A percentile compares a stretch with the other conserved stretches of the same genome.
phyloP scores from a whole-genome alignment of 2,113 vertebrate genomes.

The Cephalophus harveyi region DNA sequence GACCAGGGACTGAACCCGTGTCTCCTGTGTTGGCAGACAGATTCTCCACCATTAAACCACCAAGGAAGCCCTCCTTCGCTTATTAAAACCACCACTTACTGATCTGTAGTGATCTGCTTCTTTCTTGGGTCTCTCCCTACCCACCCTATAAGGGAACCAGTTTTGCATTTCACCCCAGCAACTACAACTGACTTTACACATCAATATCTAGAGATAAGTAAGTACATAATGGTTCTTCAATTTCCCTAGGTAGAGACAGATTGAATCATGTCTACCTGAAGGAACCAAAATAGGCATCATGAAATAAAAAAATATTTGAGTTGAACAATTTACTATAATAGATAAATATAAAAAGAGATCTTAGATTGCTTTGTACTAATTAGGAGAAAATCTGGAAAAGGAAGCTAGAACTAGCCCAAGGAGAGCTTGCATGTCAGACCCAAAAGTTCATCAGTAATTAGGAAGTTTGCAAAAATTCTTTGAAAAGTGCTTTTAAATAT shows the following conservation, averaged over 20 bases:
- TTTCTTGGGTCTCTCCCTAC: not conserved
- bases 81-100: not conserved
- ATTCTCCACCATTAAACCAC: not conserved
- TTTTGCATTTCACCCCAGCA: not conserved
- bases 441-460: not conserved
- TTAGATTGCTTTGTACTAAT: not conserved
- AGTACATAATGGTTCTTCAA: not conserved
- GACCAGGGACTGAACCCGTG: not conserved
- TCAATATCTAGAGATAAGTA: not conserved
- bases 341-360: not conserved
- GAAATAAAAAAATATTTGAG: not conserved
- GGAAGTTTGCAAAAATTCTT: not conserved
- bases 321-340: not conserved
- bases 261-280: not conserved
- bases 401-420: not conserved
- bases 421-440: not conserved
- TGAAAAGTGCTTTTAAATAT: not conserved
- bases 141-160: not conserved
- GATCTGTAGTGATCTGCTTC: not conserved
- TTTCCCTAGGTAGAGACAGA: not conserved
- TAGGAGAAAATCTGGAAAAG: not conserved
- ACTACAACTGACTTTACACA: not conserved
- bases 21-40: not conserved
- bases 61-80: not conserved
- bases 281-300: not conserved